Conservation (phyloP, 2,888 invertebrate species). For the Hedychridium roseum region DNA sequence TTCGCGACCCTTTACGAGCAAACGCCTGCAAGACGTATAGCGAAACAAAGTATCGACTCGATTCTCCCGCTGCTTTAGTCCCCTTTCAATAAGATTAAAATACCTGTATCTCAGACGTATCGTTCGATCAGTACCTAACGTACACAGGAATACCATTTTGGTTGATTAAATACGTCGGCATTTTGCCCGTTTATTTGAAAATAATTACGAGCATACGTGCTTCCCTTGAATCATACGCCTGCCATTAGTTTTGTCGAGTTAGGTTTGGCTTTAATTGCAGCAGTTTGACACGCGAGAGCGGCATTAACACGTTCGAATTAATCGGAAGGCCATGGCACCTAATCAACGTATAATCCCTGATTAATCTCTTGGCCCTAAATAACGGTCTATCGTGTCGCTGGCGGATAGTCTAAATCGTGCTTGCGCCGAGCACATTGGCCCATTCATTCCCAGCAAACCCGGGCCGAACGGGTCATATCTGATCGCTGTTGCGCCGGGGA, state of each 20-base stretch:
- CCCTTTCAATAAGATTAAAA: too few relatives aligned
- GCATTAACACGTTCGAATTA: constrained; percentile 17
- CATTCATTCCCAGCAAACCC: constrained; percentile 19
- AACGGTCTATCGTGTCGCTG: constrained; percentile 12
- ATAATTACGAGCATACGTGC: too few relatives aligned
- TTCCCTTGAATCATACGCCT: too few relatives aligned
- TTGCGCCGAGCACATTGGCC: constrained; percentile 7
- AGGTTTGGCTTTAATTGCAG: too few relatives aligned
- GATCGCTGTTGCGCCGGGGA: constrained; percentile 24
- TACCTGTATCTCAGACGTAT: too few relatives aligned
- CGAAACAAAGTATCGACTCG: too few relatives aligned
- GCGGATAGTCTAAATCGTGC: constrained; percentile 1
- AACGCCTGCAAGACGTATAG: not conserved
- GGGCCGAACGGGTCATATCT: constrained; percentile 14
- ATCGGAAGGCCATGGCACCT: constrained; percentile 6
- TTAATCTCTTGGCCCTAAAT: constrained; percentile 25
- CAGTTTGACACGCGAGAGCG: constrained; percentile 22
- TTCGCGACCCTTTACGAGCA: not conserved
- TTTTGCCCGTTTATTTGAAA: too few relatives aligned
- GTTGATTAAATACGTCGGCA: too few relatives aligned
- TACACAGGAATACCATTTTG: too few relatives aligned
- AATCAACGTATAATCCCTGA: constrained; percentile 38
- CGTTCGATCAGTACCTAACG: too few relatives aligned
- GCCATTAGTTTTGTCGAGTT: too few relatives aligned
- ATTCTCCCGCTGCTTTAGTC: too few relatives aligned